Evolutionary conservation across 2,888 invertebrate genomes (phyloP), one percentile per base, ranked within the genome.

Genomic region (Aphrophora alni): DNA sequence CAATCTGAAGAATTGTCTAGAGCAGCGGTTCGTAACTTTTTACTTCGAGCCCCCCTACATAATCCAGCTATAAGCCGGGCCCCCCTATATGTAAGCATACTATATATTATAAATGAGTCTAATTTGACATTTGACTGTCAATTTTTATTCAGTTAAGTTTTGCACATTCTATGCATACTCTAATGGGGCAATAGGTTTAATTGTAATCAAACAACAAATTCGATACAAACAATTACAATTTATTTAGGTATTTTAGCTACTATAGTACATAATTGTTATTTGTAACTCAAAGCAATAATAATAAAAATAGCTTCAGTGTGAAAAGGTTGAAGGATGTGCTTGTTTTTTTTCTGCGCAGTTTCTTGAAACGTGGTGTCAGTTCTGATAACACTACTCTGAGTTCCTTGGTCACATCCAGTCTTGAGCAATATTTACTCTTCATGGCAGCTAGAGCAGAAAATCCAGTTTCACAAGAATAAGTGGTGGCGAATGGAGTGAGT

Each of bases 11-110:
- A n/a, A n/a, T n/a, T n/a, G n/a, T n/a, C n/a, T 69, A 69, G 14
- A 21, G 1, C 25, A 69, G 10, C 24, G 69, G 24, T 69, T 21
- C 24, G 1, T 3, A 69, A 69, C 25, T 21, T 69, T 69, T 69
- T 69, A 69, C 69, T 69, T 69, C 69, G 26, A 69, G 69, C 69
- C 69, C 69, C 21, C 25, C 69, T 69, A 21, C 69, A 69, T 69
- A 69, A 69, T 69, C 69, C 69, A 69, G 69, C n/a, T 69, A 21
- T 26, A 21, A 69, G 25, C 69, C 26, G 69, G 69, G 69, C 69
- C 21, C 68, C 69, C 69, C 69, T 21, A 69, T 14, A 69, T 69
- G 24, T 26, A 69, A 69, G 69, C 69, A 21, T 69, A 69, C 69
- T 69, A 26, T 69, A 69, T 69, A 69, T 69, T 69, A 69, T 69